Evolutionary conservation across 92 coral and sea anemone genomes (phyloP).

Genomic region (Micromussa lordhowensis): DNA sequence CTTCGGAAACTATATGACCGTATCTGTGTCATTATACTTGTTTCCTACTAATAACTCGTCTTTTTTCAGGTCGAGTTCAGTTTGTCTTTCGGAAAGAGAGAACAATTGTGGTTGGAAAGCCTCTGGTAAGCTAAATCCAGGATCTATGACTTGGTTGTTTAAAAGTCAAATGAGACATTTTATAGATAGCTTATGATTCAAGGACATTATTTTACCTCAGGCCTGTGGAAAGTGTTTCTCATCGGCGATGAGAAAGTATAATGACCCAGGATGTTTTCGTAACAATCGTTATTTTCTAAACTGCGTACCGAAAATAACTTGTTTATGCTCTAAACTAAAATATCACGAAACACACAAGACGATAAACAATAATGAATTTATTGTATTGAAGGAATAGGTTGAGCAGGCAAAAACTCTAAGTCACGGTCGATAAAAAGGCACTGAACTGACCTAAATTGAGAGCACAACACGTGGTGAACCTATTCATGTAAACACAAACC

Average conservation of each 20-base stretch:
- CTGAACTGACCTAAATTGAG: no score
- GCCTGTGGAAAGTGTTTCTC: neutral
- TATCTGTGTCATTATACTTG: neutral
- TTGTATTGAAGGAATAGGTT: no score
- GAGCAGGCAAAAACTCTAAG: no score
- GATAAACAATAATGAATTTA: no score
- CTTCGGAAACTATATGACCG: neutral
- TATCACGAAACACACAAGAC: no score
- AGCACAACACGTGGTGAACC: no score
- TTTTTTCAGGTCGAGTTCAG: conserved; percentile 12
- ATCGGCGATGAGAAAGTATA: neutral
- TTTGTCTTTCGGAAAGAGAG: neutral
- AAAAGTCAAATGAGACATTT: neutral
- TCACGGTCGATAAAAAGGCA: no score
- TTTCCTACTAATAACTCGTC: neutral
- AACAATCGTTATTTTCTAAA: no score
- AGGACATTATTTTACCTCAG: neutral
- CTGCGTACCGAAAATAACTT: no score
- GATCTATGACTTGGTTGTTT: neutral
- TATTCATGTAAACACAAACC: no score
- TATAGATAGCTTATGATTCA: neutral
- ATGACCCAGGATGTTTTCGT: no score
- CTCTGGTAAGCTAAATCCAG: conserved; percentile 16
- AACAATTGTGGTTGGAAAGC: neutral
- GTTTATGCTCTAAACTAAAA: no score